Base-by-base conservation (phyloP, 2,888 invertebrate genomes). In the Cryptocheilus praepositus region DNA sequence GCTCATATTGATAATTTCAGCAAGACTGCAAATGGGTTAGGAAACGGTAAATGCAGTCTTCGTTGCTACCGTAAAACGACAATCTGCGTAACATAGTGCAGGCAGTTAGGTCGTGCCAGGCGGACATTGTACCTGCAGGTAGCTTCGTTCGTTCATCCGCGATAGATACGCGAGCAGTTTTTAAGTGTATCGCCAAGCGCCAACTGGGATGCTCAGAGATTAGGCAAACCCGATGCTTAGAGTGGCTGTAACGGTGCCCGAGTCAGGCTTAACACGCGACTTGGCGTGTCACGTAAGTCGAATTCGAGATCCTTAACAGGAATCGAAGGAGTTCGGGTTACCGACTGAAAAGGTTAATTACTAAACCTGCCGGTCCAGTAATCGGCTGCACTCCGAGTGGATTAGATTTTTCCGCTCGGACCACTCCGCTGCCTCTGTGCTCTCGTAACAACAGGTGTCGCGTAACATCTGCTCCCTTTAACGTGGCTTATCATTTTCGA, bases 231-330 rank as follows among this genome's bases (percentile, higher is more conserved):
- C 58, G 58, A 22, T 58, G 45, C 64, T 64, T 60, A 51, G 45
- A 60, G 43, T 36, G 36, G 43, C 62, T 67, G 58, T 58, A 67
- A 67, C 59, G 59, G 59, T 13, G 58, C 49, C 44, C 51, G 58
- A 54, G 57, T 43, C 36, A 44, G 59, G 55, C 44, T 46, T 62
- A 71, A 73, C 77, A 79, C 74, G 79, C 76, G 74, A 78, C 64
- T 70, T 73, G 65, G 73, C 74, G 77, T 77, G 73, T 69, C 74
- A 65, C 57, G 51, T 46, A 44, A 58, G 56, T 64, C 62, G 66
- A 75, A 79, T 72, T 76, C 59, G 61, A 60, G 62, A 75, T 28
- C 11, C 66, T 69, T 74, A 67, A 74, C 65, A 64, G 70, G 63
- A 56, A 61, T 63, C 70, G 55, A 71, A 71, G 64, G 64, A 64